Base-by-base conservation (phyloP, 2,113 vertebrate genomes). In the Arothron firmamentum region DNA sequence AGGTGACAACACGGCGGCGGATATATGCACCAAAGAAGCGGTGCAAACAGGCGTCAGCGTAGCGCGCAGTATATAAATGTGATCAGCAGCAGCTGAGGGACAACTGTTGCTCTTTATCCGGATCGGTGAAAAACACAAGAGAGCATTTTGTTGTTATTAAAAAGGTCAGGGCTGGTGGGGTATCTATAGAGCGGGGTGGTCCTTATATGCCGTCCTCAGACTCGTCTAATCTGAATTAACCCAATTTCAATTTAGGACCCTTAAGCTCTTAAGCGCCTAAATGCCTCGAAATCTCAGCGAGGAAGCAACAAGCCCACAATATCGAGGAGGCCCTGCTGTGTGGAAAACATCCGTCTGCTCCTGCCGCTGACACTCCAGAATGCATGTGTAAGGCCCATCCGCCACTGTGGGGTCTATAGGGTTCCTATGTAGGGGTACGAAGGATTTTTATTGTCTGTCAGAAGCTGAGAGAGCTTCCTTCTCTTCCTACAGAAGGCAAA, bases 191-290 rank as follows among this genome's bases (percentile, higher is more conserved):
- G 42, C 6, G 66, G 78, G 78, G 86, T 81, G 83, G 81, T 80
- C 83, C 60, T 61, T 52, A 15, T 0, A 59, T 56, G 34, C 67
- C 59, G 53, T 70, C 53, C 42, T 28, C 34, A 56, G 34, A 67
- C 70, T 63, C 18, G 14, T 61, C 67, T 83, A 85, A 86, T 85
- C 81, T 87, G 77, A 85, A 84, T 81, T 83, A 86, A 85, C 78
- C 78, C 74, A 70, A 72, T 83, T 85, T 84, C 81, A 74, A 60
- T 74, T 70, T 72, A 66, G 62, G 70, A 73, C 76, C 64, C 65
- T 52, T 83, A 87, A 85, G 83, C 80, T 76, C 57, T 82, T 87
- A 85, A 88, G 81, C 71, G 48, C 57, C 59, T 82, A 80, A 87
- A 78, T 15, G 43, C 50, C 43, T 60, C 74, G 62, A 73, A 84